Base-by-base conservation (phyloP, 2,888 invertebrate species). In the Fragum sueziense region DNA sequence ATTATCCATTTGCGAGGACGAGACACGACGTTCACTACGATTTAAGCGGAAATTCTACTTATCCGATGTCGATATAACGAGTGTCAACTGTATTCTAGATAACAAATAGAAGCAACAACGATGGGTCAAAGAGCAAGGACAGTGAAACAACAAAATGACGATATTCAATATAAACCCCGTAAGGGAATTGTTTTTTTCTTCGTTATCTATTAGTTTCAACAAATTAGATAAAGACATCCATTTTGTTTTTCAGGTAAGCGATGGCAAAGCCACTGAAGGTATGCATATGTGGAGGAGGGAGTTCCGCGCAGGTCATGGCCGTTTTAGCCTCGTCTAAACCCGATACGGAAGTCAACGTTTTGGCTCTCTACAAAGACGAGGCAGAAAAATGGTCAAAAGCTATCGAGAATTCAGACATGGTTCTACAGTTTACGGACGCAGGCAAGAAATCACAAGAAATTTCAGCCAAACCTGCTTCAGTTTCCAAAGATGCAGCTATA, bases 231-330 rank as follows among this genome's bases (percentile, higher is more conserved):
- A n/a, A n/a, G n/a, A n/a, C n/a, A n/a, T n/a, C n/a, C n/a, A n/a
- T n/a, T n/a, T n/a, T n/a, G n/a, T 34, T 57, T 76, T 73, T 0
- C 77, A 77, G 77, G 59, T 69, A 34, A 29, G 27, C 0, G 3
- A 79, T 85, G 82, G 73, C 86, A 2, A 80, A 74, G 37, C 81
- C 79, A 1, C 47, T 84, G 20, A 87, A 85, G 61, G 74, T 85
- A 6, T 87, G 85, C 51, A 85, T 90, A 3, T 90, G 90, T 76
- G 90, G 90, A 9, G 89, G 90, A 1, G 90, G 89, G 11, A 89
- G 87, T 75, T 88, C 88, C 17, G 90, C 90, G 20, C 90, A 90
- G 34, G 86, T 85, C n/a, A 76, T 88, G 80, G 88, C 88, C 1
- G 89, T 85, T 6, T 78, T 90, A 20, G 86, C 88, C 0, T 81